Conservation (phyloP, 1,140 invertebrate genomes). For the Zaprionus ghesquierei region DNA sequence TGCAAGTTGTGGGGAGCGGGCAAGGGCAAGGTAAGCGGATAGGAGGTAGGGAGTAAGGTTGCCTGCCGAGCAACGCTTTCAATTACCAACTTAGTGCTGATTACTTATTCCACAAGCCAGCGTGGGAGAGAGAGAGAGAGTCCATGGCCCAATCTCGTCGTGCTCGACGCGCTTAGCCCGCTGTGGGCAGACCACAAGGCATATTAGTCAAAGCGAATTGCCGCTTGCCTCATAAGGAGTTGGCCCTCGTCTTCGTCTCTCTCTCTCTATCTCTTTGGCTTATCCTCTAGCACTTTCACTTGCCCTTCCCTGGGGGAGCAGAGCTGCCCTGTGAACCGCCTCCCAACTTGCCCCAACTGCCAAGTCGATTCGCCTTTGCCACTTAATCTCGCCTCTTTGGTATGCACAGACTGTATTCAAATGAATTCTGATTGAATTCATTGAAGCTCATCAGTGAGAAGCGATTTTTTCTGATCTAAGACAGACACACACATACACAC, state of each 20-base stretch:
- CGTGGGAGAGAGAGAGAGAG: too few species aligned
- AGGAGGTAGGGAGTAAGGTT: not conserved
- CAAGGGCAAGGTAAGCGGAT: constrained; percentile 5
- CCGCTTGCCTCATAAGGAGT: constrained; percentile 54
- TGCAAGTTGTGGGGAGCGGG: too few species aligned
- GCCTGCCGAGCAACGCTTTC: constrained; percentile 54
- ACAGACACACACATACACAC: constrained; percentile 40
- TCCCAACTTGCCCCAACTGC: too few species aligned
- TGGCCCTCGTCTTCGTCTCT: constrained; percentile 16
- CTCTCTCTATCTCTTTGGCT: not conserved
- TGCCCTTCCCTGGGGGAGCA: constrained; percentile 2
- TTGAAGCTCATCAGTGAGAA: constrained; percentile 80
- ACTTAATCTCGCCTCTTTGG: constrained; percentile 78
- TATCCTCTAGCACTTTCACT: constrained; percentile 60
- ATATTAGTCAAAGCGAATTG: constrained; percentile 73
- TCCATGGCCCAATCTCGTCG: constrained; percentile 15
- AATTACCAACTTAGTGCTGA: constrained; percentile 79
- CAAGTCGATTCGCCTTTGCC: constrained; percentile 38
- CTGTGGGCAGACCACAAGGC: constrained; percentile 63
- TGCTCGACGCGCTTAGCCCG: constrained; percentile 16
- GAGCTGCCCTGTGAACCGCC: too few species aligned
- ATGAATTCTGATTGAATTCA: constrained; percentile 81
- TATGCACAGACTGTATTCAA: constrained; percentile 80
- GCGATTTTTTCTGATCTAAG: constrained; percentile 80
- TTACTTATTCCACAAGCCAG: constrained; percentile 77